Evolutionary conservation across 2,888 invertebrate species (phyloP).

Genomic region (Coronaproctus castanopsis): DNA sequence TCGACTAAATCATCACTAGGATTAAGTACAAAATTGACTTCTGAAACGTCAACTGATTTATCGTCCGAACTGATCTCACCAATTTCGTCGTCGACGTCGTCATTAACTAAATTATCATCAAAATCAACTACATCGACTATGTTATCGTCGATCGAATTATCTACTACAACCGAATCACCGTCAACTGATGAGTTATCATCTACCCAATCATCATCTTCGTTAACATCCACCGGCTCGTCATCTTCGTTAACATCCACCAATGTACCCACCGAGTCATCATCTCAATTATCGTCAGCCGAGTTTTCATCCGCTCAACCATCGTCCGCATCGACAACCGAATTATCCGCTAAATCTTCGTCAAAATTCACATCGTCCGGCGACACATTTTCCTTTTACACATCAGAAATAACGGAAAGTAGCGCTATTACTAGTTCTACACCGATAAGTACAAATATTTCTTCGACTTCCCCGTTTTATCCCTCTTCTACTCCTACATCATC

Average conservation of each 20-base stretch:
- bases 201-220: not conserved
- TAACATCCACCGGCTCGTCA: conserved; percentile 3
- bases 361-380: too few species aligned
- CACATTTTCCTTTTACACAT: too few species aligned
- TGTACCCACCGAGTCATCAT: conserved; percentile 1
- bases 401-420: too few species aligned
- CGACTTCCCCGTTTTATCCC: conserved; percentile 1
- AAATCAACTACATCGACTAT: not conserved
- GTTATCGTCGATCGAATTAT: not conserved
- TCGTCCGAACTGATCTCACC: not conserved
- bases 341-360: not conserved
- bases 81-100: not conserved
- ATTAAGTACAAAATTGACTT: conserved; percentile 16
- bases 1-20: not conserved
- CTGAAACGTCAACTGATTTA: conserved; percentile 1
- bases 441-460: not conserved
- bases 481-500: not conserved
- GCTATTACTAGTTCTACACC: too few species aligned
- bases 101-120: not conserved
- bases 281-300: not conserved
- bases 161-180: not conserved
- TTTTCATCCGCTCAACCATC: not conserved
- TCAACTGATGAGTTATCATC: not conserved
- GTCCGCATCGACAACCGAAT: not conserved
- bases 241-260: not conserved